A percentile compares a stretch with the other conserved stretches of the same genome.
Conservation (phyloP, 2,888 invertebrate genomes). For the Tipula unca region DNA sequence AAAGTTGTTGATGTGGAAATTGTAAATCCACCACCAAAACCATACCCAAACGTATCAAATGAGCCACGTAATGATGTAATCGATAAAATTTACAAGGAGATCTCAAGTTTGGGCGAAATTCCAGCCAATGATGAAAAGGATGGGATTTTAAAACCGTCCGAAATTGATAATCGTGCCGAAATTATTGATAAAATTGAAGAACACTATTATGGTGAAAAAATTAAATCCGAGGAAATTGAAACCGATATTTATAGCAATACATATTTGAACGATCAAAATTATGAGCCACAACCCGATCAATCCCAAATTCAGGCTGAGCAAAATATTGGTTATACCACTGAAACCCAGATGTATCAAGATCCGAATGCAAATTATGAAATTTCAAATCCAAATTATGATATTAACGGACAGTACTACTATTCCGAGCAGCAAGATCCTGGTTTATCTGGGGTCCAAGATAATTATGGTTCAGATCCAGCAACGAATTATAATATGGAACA, state of each 20-base stretch:
- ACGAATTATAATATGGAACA: not conserved
- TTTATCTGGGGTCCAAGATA: not conserved
- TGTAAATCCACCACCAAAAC: not conserved
- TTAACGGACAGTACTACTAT: not conserved
- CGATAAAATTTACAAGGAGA: not conserved
- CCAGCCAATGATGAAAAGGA: not conserved
- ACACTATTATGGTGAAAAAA: constrained; percentile 15
- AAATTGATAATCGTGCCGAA: not conserved
- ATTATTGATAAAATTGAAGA: constrained; percentile 18
- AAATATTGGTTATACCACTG: not conserved
- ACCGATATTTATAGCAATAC: not conserved
- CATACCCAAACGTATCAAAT: not conserved
- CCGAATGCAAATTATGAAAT: not conserved
- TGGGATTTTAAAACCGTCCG: not conserved
- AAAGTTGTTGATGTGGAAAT: not conserved
- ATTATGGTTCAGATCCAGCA: not conserved
- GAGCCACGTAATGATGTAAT: not conserved
- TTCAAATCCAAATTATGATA: not conserved
- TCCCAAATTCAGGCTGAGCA: not conserved
- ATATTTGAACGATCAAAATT: not conserved
- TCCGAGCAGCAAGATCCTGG: not conserved
- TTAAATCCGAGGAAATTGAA: not conserved
- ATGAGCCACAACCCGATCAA: not conserved
- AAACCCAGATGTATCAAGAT: not conserved
- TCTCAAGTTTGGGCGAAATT: not conserved